These are phyloP conservation scores for Polydrusus pterygomalis DNA, from an alignment of 2,888 invertebrate genomes.

Conservation along the genomic window DNA sequence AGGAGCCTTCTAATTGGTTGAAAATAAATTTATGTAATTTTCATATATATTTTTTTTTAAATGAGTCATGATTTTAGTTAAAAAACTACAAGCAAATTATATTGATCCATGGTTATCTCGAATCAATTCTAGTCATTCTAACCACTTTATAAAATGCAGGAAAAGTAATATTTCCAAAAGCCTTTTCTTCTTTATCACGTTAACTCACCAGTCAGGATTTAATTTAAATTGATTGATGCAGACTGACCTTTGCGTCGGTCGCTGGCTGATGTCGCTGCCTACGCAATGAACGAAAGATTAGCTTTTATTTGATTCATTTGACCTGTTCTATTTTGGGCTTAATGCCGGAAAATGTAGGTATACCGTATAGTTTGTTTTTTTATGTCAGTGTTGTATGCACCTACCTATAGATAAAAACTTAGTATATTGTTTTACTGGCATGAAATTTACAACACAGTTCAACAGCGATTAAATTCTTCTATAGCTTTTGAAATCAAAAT, in stretches of 20 bases:
- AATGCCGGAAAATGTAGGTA: neutral
- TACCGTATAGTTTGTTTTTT: too few relatives aligned
- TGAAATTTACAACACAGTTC: too few relatives aligned
- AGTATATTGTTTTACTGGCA: too few relatives aligned
- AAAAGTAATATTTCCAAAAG: neutral
- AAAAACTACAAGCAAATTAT: too few relatives aligned
- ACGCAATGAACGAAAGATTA: conserved; percentile 20
- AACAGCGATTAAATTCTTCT: neutral
- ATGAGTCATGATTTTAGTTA: neutral
- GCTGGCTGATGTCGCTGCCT: conserved; percentile 8
- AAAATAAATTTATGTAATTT: too few relatives aligned
- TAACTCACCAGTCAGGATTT: conserved; percentile 32
- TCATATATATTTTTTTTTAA: too few relatives aligned
- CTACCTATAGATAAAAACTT: too few relatives aligned
- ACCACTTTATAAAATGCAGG: neutral
- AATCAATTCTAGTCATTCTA: too few relatives aligned
- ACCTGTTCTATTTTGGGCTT: conserved; percentile 12
- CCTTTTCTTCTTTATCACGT: conserved; percentile 24
- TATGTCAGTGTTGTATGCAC: too few relatives aligned
- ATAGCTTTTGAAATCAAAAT: too few relatives aligned
- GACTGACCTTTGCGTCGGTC: conserved; percentile 33
- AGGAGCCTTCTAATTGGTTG: too few relatives aligned
- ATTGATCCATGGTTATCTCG: too few relatives aligned
- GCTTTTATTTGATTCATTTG: conserved; percentile 15
- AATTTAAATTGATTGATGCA: conserved; percentile 46